These are phyloP conservation scores for Arbacia lixula DNA, from an alignment of 53 echinoderm and acorn worm genomes.

Conservation along the genomic window DNA sequence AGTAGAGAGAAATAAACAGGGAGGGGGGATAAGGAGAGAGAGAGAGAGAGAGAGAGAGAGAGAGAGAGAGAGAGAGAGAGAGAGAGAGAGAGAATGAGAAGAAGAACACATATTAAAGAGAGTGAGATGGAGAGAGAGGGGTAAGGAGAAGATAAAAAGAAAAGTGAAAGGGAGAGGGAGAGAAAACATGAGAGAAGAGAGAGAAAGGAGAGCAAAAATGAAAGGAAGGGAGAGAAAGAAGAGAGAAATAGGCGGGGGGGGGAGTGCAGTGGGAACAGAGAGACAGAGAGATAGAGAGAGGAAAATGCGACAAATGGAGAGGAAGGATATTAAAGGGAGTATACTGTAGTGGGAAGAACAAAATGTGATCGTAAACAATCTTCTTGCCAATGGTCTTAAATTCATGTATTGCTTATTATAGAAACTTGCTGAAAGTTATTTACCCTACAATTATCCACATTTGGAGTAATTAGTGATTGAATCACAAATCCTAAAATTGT, in stretches of 20 bases:
- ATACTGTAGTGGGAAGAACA: too few relatives aligned
- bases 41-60: not conserved
- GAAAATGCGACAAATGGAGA: too few relatives aligned
- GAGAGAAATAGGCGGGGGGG: not conserved
- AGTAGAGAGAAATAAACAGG: not conserved
- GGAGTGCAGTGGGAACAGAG: not conserved
- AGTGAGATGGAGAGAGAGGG: not conserved
- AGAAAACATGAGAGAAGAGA: not conserved
- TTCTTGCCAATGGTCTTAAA: too few relatives aligned
- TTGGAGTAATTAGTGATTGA: too few relatives aligned
- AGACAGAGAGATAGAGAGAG: not conserved
- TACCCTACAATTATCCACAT: too few relatives aligned
- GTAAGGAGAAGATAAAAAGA: not conserved
- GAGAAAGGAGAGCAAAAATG: not conserved
- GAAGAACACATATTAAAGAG: not conserved
- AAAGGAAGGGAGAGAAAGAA: too few relatives aligned
- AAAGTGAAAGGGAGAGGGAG: not conserved
- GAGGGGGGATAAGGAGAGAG: not conserved
- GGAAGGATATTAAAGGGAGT: too few relatives aligned
- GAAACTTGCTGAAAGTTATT: too few relatives aligned
- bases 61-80: not conserved
- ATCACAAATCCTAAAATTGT: too few relatives aligned
- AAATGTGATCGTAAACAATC: too few relatives aligned
- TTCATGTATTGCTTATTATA: too few relatives aligned
- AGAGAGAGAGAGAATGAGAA: not conserved